Conservation (phyloP, 1,140 invertebrate genomes). For the Heliconius himera region DNA sequence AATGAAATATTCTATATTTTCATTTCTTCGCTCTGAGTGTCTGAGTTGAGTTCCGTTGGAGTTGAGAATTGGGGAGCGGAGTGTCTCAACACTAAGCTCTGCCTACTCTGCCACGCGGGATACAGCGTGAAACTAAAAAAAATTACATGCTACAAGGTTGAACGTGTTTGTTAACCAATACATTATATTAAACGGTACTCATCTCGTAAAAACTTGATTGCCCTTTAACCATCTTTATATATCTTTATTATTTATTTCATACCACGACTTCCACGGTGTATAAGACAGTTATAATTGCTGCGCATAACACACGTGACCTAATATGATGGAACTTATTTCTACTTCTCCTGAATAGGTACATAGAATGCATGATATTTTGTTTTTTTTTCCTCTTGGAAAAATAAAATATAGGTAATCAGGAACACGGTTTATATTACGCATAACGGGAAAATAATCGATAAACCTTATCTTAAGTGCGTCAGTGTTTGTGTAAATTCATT, state of each 20-base stretch:
- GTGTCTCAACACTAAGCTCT: too few relatives aligned
- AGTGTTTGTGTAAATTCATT: too few relatives aligned
- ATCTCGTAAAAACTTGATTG: conserved; percentile 23
- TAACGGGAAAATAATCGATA: neutral
- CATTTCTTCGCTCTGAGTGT: too few relatives aligned
- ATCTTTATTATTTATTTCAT: conserved; percentile 18
- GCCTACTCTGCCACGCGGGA: too few relatives aligned
- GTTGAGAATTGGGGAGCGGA: too few relatives aligned
- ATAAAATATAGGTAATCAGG: neutral
- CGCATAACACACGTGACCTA: neutral
- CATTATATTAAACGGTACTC: conserved; percentile 15
- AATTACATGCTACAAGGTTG: too few relatives aligned
- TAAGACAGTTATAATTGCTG: neutral
- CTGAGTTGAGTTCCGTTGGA: too few relatives aligned
- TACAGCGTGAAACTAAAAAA: too few relatives aligned
- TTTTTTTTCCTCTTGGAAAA: neutral
- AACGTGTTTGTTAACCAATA: neutral
- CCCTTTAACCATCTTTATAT: conserved; percentile 7
- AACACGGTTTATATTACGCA: neutral
- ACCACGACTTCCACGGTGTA: neutral
- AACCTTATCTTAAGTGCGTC: too few relatives aligned
- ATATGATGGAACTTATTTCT: neutral
- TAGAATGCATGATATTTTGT: neutral
- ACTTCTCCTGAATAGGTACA: neutral
- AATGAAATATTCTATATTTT: too few relatives aligned